Conservation (phyloP, 1,140 invertebrate species). For the Ceratina calcarata region DNA sequence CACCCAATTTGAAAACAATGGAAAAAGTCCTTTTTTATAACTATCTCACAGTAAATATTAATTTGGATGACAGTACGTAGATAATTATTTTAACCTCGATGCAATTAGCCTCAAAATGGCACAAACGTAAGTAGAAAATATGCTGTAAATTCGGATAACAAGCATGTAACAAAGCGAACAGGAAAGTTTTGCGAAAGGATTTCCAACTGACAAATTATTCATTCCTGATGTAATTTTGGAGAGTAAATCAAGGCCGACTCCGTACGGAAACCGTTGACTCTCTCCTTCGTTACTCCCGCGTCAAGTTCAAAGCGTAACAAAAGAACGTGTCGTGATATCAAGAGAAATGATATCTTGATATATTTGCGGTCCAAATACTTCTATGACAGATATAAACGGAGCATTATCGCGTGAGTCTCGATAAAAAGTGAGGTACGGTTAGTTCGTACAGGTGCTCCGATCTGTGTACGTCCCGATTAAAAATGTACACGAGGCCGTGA, state of each 20-base stretch:
- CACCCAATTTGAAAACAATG: too few relatives aligned
- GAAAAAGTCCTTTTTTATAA: not conserved
- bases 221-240: slow-evolving; percentile 51
- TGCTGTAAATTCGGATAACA: slow-evolving; percentile 4
- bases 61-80: not conserved
- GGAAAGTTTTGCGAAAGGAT: slow-evolving; percentile 18
- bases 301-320: slow-evolving; percentile 14
- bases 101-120: slow-evolving; percentile 23
- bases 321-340: not conserved
- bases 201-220: slow-evolving; percentile 24
- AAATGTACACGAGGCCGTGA: not conserved
- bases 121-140: slow-evolving; percentile 6
- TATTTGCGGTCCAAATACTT: not conserved
- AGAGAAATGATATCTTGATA: not conserved
- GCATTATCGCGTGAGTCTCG: slow-evolving; percentile 44
- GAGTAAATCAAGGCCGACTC: slow-evolving; percentile 55
- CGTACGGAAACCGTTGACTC: slow-evolving; percentile 11
- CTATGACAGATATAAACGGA: slow-evolving; percentile 46
- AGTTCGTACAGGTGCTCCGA: slow-evolving; percentile 23
- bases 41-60: not conserved
- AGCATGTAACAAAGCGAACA: not conserved
- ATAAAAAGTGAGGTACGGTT: slow-evolving; percentile 51
- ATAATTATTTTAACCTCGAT: not conserved
- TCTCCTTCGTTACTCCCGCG: not conserved
- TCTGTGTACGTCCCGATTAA: slow-evolving; percentile 15